Base-by-base conservation (phyloP, 2,797 vertebrate genomes). In the Enteromius mattozi region DNA sequence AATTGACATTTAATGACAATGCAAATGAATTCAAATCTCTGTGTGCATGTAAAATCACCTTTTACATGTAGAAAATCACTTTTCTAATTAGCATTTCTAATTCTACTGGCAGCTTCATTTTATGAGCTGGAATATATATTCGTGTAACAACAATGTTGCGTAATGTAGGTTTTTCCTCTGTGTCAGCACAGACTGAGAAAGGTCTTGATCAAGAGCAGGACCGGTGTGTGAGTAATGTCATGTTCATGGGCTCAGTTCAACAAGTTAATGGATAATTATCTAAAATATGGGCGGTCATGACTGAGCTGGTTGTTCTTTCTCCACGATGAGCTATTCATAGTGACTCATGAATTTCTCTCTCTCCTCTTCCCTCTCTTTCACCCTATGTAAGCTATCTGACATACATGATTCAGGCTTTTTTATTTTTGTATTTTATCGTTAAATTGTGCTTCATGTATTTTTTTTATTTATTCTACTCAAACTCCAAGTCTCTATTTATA, bases 291-390 rank as follows among this genome's bases (percentile, higher is more conserved):
- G 24, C 19, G 3, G 59, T 65, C 79, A 77, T 77, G 61, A 59
- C 71, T 82, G 70, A 56, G 42, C 59, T 70, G 54, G n/a, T 69
- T 59, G 63, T 72, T 77, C 45, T 83, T 42, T 76, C 14, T 69
- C 68, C 5, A 63, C 6, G 19, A 19, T 77, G 65, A 77, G 82
- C 37, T 56, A 56, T 80, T 72, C 54, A 68, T 33, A 78, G 30
- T 80, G n/a, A 68, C 37, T 76, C 81, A 63, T 81, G 56, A 74
- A 33, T n/a, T 4, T 56, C 80, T 89, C 88, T 72, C 56, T 72
- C 27, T 71, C 65, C n/a, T 40, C 45, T 9, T 33, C 24, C 30
- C 2, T 84, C n/a, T 84, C 40, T 56, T 65, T 10, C 19, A 54
- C 40, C 27, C 7, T 65, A 2, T 78, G 6, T 37, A 75, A 49